Percentiles rank a stretch among this genome's conserved stretches.
phyloP scores from a whole-genome alignment of 2,113 vertebrate genomes.

The Lepus timidus region DNA sequence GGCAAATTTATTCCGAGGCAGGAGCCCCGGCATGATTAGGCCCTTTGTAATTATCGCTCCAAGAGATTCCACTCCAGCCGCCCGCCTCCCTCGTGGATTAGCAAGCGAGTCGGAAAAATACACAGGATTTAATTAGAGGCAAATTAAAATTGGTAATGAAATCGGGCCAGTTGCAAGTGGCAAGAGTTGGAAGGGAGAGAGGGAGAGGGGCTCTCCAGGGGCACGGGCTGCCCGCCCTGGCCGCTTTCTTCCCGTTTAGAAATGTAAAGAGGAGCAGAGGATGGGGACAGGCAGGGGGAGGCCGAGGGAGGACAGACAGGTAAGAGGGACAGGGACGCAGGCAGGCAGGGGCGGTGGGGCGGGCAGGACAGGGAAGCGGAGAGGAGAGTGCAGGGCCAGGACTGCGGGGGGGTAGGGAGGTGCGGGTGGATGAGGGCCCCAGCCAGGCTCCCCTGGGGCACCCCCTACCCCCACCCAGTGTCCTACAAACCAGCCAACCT shows the following conservation, averaged over 20 bases:
- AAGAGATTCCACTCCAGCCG: constrained; percentile 97
- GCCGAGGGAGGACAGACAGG: constrained; percentile 71
- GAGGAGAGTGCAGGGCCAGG: background rate
- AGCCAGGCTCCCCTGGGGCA: background rate
- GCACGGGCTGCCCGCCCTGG: constrained; percentile 86
- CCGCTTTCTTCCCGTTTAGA: constrained; percentile 89
- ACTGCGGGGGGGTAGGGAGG: background rate
- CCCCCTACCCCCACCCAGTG: background rate
- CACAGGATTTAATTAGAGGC: constrained; percentile 99
- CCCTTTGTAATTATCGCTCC: constrained; percentile 99
- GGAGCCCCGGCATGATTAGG: constrained; percentile 98
- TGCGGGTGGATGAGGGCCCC: background rate
- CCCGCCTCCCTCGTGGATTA: constrained; percentile 98
- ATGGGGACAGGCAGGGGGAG: background rate
- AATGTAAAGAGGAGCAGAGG: constrained; percentile 87
- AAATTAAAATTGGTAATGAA: constrained; percentile 99
- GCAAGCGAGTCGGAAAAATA: constrained; percentile 99
- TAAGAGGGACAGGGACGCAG: constrained; percentile 56
- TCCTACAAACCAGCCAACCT: constrained; percentile 73
- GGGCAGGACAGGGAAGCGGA: background rate
- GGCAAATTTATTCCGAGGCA: constrained; percentile 96
- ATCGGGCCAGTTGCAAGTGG: constrained; percentile 99
- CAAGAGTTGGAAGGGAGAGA: constrained; percentile 89
- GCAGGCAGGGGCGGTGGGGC: background rate
- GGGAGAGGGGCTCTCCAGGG: constrained; percentile 89